Conservation (phyloP, 2,113 vertebrate species). For the Lampris incognitus region DNA sequence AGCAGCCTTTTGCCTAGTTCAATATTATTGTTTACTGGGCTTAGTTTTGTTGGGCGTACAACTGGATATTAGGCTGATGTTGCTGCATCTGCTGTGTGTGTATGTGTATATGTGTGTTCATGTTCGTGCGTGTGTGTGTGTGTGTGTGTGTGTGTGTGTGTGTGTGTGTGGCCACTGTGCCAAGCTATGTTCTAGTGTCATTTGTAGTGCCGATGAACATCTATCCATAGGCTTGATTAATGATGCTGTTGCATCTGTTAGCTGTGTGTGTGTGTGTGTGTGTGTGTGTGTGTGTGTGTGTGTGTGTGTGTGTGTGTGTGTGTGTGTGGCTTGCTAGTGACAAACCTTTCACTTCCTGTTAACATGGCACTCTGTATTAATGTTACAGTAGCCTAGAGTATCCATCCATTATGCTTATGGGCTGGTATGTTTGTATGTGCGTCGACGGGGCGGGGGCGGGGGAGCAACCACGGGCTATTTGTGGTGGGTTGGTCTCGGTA, state of each 20-base stretch:
- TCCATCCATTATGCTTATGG: too few relatives aligned
- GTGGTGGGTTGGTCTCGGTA: too few relatives aligned
- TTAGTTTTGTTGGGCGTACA: not conserved
- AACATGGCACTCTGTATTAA: not conserved
- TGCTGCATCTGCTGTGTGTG: not conserved
- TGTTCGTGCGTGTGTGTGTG: not conserved
- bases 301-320: too few relatives aligned
- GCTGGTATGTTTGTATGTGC: too few relatives aligned
- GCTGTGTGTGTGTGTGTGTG: not conserved
- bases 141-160: constrained; percentile 19
- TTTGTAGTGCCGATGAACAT: too few relatives aligned
- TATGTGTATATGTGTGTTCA: constrained; percentile 10
- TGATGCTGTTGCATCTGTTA: not conserved
- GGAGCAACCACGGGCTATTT: too few relatives aligned
- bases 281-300: constrained; percentile 9
- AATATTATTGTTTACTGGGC: too few relatives aligned
- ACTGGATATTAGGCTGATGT: not conserved
- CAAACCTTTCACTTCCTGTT: too few relatives aligned
- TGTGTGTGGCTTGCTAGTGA: too few relatives aligned
- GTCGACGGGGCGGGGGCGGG: not conserved
- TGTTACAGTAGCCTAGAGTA: not conserved
- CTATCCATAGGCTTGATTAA: too few relatives aligned
- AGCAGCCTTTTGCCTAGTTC: too few relatives aligned
- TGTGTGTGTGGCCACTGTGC: not conserved
- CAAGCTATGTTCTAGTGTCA: too few relatives aligned